Evolutionary conservation across 2,888 invertebrate species (phyloP).

Genomic region (Philereme transversata): DNA sequence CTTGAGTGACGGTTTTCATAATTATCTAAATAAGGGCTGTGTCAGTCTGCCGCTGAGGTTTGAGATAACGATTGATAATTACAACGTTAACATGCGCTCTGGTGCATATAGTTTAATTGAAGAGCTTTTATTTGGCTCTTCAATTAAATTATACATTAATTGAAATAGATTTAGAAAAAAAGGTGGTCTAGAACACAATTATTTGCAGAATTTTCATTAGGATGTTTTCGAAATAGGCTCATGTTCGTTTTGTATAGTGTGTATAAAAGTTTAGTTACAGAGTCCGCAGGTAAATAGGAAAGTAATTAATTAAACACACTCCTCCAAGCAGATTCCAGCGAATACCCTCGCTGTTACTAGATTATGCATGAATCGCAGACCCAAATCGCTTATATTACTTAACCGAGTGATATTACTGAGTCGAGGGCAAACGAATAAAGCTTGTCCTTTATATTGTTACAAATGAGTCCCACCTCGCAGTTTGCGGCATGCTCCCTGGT

Average conservation of each 20-base stretch:
- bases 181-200: too few species aligned
- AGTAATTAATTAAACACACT: slow-evolving; percentile 23
- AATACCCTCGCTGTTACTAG: slow-evolving; percentile 16
- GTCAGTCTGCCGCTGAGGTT: slow-evolving; percentile 39
- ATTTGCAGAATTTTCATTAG: too few species aligned
- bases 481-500: slow-evolving; percentile 26
- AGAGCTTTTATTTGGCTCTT: slow-evolving; percentile 2
- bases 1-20: slow-evolving; percentile 51
- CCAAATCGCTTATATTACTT: slow-evolving; percentile 30
- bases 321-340: slow-evolving; percentile 3
- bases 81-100: slow-evolving; percentile 59
- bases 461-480: slow-evolving; percentile 31
- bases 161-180: too few species aligned
- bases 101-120: slow-evolving; percentile 4
- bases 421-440: slow-evolving; percentile 37
- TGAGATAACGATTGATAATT: slow-evolving; percentile 69
- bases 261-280: not conserved
- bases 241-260: not conserved
- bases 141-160: too few species aligned
- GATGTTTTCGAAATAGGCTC: too few species aligned
- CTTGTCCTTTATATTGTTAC: slow-evolving; percentile 40
- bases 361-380: slow-evolving; percentile 27
- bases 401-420: slow-evolving; percentile 27
- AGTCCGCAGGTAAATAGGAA: slow-evolving; percentile 8
- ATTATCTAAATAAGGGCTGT: slow-evolving; percentile 59